Evolutionary conservation across 2,888 invertebrate genomes (phyloP), one percentile per base, ranked within the genome.

Genomic region (Alloplasta piceator): DNA sequence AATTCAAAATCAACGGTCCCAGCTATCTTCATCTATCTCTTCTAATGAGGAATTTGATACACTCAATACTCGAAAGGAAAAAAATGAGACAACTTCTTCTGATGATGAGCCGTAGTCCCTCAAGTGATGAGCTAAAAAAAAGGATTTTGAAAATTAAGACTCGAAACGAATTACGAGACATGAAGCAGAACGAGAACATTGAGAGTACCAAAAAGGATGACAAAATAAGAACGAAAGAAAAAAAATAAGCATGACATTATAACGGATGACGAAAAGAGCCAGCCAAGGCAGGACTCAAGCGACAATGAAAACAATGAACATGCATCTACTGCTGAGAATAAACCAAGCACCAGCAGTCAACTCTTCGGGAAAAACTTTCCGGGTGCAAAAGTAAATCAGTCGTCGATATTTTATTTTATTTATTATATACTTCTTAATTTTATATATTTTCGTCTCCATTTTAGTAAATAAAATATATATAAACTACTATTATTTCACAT

Each of bases 31-130:
- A 46, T 46, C n/a, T 46, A 46, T 46, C 46, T 9, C 10, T 46
- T 46, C n/a, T n/a, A n/a, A 46, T 46, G 46, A 46, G 46, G n/a
- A 46, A 46, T 46, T 46, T 46, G 46, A 46, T 46, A 46, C 46
- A 46, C 46, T n/a, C n/a, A 46, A 46, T 46, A 46, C 46, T 46
- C n/a, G 10, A 46, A 46, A 46, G 46, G n/a, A 10, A 46, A 10
- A 46, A 46, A 9, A 46, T 9, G 46, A 46, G 46, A 1, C 5
- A 46, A 46, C 10, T 46, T 46, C 46, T 46, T 46, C 46, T 46
- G 10, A 46, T 46, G 46, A 46, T 46, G 46, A 46, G n/a, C 46
- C 3, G n/a, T n/a, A n/a, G 46, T 10, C 0, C n/a, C 46, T 46
- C n/a, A 46, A 46, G 46, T 46, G 46, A 46, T 46, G 46, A 46